phyloP scores from a whole-genome alignment of 2,888 invertebrate genomes.

The Melanchra persicariae region DNA sequence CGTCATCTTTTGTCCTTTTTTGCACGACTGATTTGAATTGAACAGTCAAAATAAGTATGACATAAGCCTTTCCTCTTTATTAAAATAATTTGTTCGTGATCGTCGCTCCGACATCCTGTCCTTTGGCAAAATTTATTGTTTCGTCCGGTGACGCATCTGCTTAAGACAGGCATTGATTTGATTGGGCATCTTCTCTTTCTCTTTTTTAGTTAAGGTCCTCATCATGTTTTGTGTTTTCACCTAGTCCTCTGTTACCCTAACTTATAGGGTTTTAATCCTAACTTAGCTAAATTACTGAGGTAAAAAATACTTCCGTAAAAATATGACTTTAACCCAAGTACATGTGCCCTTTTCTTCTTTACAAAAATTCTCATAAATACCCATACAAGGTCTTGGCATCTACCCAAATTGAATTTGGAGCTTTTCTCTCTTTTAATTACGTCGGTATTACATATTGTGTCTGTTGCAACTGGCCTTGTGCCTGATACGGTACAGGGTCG shows the following conservation, averaged over 20 bases:
- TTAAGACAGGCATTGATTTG: not conserved
- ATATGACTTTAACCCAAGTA: too few relatives aligned
- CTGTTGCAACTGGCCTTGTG: conserved; percentile 70
- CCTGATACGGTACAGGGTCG: conserved; percentile 73
- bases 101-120: conserved; percentile 15
- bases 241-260: not conserved
- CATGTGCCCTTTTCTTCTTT: not conserved
- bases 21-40: conserved; percentile 4
- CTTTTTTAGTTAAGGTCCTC: not conserved
- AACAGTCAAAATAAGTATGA: conserved; percentile 46
- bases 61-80: conserved; percentile 17
- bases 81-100: conserved; percentile 22
- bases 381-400: conserved; percentile 45
- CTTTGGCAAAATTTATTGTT: not conserved
- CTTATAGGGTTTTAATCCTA: too few relatives aligned
- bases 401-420: conserved; percentile 30
- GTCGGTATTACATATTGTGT: conserved; percentile 61
- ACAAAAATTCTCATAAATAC: not conserved
- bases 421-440: conserved; percentile 49
- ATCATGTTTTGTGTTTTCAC: not conserved
- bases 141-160: not conserved
- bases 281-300: not conserved
- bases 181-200: not conserved
- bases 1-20: conserved; percentile 12
- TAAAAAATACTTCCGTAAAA: not conserved